These are phyloP conservation scores for Eumeta japonica DNA, from an alignment of 1,140 invertebrate species.

Conservation along the genomic window DNA sequence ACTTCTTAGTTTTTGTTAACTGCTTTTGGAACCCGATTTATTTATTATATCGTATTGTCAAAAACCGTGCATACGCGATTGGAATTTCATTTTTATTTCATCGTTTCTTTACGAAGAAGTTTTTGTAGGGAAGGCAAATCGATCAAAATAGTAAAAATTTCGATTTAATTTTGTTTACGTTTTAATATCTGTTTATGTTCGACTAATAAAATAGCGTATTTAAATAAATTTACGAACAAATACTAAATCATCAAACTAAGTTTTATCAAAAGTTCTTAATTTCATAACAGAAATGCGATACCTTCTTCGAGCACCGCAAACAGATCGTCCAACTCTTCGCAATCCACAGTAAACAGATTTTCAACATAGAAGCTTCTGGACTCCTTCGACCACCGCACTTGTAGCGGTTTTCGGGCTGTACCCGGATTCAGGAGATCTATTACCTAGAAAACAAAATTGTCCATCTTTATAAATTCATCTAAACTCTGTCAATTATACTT, in stretches of 20 bases:
- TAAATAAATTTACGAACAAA: neutral
- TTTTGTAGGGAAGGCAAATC: no score
- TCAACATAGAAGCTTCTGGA: constrained; percentile 91
- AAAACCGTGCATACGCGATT: no score
- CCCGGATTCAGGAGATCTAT: constrained; percentile 92
- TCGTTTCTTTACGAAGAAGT: no score
- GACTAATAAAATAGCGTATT: no score
- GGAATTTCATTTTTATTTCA: no score
- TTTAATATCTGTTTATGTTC: no score
- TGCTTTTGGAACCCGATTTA: no score
- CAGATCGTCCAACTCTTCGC: constrained; percentile 90
- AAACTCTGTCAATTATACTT: constrained; percentile 22
- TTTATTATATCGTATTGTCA: no score
- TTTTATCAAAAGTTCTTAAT: neutral
- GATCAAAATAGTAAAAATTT: no score
- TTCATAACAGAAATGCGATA: constrained; percentile 27
- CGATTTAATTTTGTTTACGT: no score
- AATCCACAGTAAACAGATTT: constrained; percentile 92
- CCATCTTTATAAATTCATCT: no score
- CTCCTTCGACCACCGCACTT: constrained; percentile 91
- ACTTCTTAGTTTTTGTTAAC: no score
- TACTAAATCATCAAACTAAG: neutral
- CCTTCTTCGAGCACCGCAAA: constrained; percentile 94
- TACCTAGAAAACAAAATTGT: constrained; percentile 62
- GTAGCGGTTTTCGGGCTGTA: constrained; percentile 74